Percentiles rank a stretch among this genome's conserved stretches.
Evolutionary conservation across 37 sponge, comb jelly and placozoan species (phyloP).

Genomic region (Tethya wilhelma): DNA sequence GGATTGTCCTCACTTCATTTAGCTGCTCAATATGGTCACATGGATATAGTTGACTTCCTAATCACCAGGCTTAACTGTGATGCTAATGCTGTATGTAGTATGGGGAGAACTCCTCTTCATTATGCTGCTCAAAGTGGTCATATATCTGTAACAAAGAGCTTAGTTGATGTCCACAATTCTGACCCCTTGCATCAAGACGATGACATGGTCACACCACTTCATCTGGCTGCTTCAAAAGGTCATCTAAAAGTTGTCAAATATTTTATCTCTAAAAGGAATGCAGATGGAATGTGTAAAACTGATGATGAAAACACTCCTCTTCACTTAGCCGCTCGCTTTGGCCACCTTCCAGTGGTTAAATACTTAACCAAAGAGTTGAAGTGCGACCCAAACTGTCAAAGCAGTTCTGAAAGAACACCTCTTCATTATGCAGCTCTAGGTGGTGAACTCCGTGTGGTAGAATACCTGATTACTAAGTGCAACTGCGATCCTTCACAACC

Average conservation of each 20-base stretch:
- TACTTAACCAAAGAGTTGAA: neutral
- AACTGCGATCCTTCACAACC: neutral
- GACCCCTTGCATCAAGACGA: neutral
- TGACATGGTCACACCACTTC: neutral
- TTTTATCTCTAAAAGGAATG: neutral
- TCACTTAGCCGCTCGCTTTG: constrained; percentile 3
- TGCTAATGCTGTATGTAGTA: neutral
- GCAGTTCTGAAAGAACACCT: neutral
- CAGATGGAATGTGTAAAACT: neutral
- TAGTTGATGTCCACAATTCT: neutral
- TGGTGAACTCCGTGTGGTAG: neutral
- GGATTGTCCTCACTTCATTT: too few relatives aligned
- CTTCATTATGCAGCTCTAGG: neutral
- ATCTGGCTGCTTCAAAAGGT: neutral
- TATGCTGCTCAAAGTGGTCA: neutral
- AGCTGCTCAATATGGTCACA: too few relatives aligned
- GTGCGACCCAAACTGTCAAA: neutral
- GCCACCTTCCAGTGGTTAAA: constrained; percentile 3
- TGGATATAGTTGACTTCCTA: neutral
- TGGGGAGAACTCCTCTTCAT: neutral
- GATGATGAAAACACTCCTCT: neutral
- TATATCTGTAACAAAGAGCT: neutral
- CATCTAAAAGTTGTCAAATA: neutral
- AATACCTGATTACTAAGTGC: neutral
- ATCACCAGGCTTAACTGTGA: neutral